Evolutionary conservation across 2,888 invertebrate genomes (phyloP), one percentile per base, ranked within the genome.

Genomic region (Lithophane semibrunnea): DNA sequence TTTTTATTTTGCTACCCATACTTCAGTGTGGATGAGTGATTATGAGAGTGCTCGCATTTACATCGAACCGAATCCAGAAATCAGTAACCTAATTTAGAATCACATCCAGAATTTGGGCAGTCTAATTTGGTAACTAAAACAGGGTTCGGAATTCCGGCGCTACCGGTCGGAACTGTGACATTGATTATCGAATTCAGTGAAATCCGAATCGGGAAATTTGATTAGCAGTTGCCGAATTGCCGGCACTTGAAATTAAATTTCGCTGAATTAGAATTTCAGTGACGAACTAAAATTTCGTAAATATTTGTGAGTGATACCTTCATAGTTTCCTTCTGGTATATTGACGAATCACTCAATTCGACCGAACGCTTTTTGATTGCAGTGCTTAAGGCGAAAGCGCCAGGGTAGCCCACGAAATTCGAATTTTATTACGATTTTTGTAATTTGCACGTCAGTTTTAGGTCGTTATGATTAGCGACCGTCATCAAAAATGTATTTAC

Each of bases 21-120:
- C 79, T 88, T 89, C 87, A 84, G 90, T 92, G 92, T 90, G 87
- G 89, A 92, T 91, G 90, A 89, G 87, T 92, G 88, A 88, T 86
- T 65, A 88, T 92, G 92, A 77, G 89, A 71, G 91, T 91, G 93
- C 90, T 77, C 64, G 29, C 56, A 44, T 68, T 85, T 58, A 54
- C 7, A 60, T 54, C 29, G n/a, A 63, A 63, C n/a, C 42, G 52
- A 52, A 74, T 66, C 60, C 42, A 29, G 64, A 65, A 47, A 1
- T 74, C 24, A 1, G 37, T 56, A 21, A 72, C 21, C 8, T 77
- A 54, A 63, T 77, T 82, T 49, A 64, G 12, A 52, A 47, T 63
- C 29, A 29, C 58, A 64, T 60, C 1, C 29, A 2, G 49, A 72
- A 70, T 42, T 37, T 12, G 10, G 18, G 7, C 37, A 21, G 5